Evolutionary conservation across 2,797 vertebrate species (phyloP), one percentile per base, ranked within the genome.

Genomic region (Antennarius maculatus): DNA sequence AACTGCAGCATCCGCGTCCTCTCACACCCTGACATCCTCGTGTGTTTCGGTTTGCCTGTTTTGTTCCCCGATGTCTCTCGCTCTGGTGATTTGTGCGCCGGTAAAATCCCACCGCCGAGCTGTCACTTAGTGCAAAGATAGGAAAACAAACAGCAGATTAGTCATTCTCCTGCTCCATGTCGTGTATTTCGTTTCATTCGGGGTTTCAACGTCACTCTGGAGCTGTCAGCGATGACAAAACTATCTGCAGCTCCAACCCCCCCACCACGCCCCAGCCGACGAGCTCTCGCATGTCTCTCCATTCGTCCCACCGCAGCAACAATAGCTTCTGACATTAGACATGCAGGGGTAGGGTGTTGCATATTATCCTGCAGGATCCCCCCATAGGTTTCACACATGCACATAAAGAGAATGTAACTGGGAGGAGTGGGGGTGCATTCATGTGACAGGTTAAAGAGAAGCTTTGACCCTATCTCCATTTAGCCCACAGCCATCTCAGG

Each of bases 381-480:
- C 76, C 69, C 74, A 70, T 72, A 67, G 77, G 71, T 80, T 78
- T 76, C 76, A 72, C 81, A 87, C 75, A 67, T 5, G 18, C 41
- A 58, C 55, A 63, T 18, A 79, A 72, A 53, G 48, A 62, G 69
- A 72, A 70, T 52, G 78, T 51, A 53, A 16, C 1, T 16, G 1
- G 43, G 17, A 11, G 53, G 28, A 5, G 28, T 48, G 58, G 42
- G 47, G 37, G 56, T 34, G 49, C 41, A 73, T 70, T 85, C 82
- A 80, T 84, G 84, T 91, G 89, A 91, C 86, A 87, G 79, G 88
- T 91, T 90, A 77, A 79, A 89, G 79, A 79, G 84, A 85, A 77
- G 82, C 86, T 87, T 76, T 89, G 89, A 90, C 90, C 86, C 87
- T 82, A 84, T 90, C 85, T 89, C 75, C 82, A 88, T 88, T 91